Evolutionary conservation across 2,888 invertebrate species (phyloP), one percentile per base, ranked within the genome.

Genomic region (Pterobdella sp.): DNA sequence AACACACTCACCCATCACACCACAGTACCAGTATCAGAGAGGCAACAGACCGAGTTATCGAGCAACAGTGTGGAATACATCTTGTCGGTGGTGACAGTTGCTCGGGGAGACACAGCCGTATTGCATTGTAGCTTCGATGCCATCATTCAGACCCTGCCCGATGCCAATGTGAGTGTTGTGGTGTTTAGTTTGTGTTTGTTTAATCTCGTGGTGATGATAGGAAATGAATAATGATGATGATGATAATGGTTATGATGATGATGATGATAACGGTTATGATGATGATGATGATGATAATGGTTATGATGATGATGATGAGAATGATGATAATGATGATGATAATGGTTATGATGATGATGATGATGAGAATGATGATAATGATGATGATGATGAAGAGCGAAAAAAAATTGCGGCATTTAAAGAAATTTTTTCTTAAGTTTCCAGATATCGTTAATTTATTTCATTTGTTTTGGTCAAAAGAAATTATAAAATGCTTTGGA

Each of bases 121-220:
- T 74, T 78, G 1, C 78, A 78, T 65, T 78, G 78, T 74, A 78
- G 78, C 75, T 78, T 78, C 68, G 78, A 78, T 72, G 78, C 78
- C 73, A 78, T 78, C 74, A 77, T 78, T 73, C 76, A 77, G 22
- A 77, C 77, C 67, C 77, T 78, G 1, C 60, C 77, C 31, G 75
- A 77, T 72, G 77, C 76, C 66, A 78, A 77, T 42, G 78, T 78
- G 72, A 75, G 75, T 35, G 35, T 29, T 56, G 10, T 4, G 7
- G 42, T 18, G 7, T 14, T 14, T 7, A 18, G 18, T 42, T 42
- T 18, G 7, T 42, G 7, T 42, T 42, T 7, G 22, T 42, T 22
- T 42, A 22, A 14, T 7, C 7, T 42, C 10, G 49, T 42, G 49
- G 7, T 14, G 49, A 14, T 42, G 49, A 14, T 42, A 22, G 49